These are phyloP conservation scores for Nixonia krombeini DNA, from an alignment of 1,140 invertebrate genomes.

Conservation along the genomic window DNA sequence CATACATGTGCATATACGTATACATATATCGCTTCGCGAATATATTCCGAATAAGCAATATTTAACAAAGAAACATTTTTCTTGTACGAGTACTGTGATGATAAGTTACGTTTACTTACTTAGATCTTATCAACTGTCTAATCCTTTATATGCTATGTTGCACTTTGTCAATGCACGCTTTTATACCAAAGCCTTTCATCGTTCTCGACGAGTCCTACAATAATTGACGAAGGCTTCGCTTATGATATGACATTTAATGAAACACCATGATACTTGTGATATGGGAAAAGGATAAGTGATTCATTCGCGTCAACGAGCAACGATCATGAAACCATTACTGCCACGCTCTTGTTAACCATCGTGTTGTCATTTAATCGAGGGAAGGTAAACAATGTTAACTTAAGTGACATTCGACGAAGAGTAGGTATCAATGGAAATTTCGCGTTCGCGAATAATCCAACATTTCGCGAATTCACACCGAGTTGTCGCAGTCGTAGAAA, in stretches of 20 bases:
- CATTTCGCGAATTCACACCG: too few species aligned
- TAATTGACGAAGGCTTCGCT: constrained; percentile 43
- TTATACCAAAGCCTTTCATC: constrained; percentile 54
- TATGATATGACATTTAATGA: constrained; percentile 63
- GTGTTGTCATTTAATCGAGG: too few species aligned
- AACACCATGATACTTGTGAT: constrained; percentile 59
- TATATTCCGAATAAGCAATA: constrained; percentile 59
- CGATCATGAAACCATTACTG: too few species aligned
- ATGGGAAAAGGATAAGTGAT: constrained; percentile 55
- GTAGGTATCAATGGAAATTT: too few species aligned
- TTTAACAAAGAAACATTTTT: constrained; percentile 46
- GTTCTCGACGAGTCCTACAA: constrained; percentile 43
- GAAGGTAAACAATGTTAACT: too few species aligned
- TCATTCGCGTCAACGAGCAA: constrained; percentile 28
- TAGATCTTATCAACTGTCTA: constrained; percentile 62
- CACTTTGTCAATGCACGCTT: constrained; percentile 55
- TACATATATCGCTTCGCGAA: constrained; percentile 59
- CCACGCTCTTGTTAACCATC: too few species aligned
- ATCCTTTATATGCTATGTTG: constrained; percentile 48
- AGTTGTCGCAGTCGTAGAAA: too few species aligned
- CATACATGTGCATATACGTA: too few species aligned
- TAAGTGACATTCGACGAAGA: too few species aligned
- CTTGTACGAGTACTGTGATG: constrained; percentile 39
- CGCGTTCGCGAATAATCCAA: too few species aligned
- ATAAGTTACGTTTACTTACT: constrained; percentile 52